Base-by-base conservation (phyloP, 2,113 vertebrate genomes). In the Barnardius zonarius region DNA sequence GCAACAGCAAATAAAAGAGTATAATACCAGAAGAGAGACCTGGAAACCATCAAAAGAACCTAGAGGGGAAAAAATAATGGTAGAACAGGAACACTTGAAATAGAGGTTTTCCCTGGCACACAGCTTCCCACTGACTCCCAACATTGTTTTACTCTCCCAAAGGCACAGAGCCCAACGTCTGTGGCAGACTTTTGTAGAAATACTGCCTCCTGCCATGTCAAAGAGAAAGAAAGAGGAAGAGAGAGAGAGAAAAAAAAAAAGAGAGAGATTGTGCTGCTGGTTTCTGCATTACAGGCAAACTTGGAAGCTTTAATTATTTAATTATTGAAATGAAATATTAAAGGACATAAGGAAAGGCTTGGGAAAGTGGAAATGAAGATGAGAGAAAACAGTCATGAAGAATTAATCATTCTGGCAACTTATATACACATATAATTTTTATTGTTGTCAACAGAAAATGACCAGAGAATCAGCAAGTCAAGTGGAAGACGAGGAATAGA, bases 11-110 rank as follows among this genome's bases (percentile, higher is more conserved):
- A 83, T 72, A 72, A 93, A 93, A 52, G 5, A 78, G 43, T 77
- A 22, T 82, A 92, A 90, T 94, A 49, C 66, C 72, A 95, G 55
- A 79, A 86, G 57, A 87, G 82, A 80, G 75, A 90, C 79, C 73
- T 97, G 91, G 95, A 96, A 96, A 86, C 76, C 44, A 49, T 76
- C 69, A 92, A 96, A 96, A 94, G 86, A 88, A 93, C n/a, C n/a
- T 59, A 84, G 48, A 90, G 33, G 39, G 80, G 31, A 81, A 94
- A 93, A 93, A 96, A 93, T 62, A 95, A 64, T 52, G 78, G 69
- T 91, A 52, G 69, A 96, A 73, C 8, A 76, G 69, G 49, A 94
- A 86, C 88, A 88, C 41, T 92, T 82, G 88, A 92, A 96, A 92
- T 68, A 88, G 90, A 93, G 86, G 74, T 44, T 92, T 97, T 94